Conservation (phyloP, 2,797 vertebrate genomes). For the Myotis vivesi region DNA sequence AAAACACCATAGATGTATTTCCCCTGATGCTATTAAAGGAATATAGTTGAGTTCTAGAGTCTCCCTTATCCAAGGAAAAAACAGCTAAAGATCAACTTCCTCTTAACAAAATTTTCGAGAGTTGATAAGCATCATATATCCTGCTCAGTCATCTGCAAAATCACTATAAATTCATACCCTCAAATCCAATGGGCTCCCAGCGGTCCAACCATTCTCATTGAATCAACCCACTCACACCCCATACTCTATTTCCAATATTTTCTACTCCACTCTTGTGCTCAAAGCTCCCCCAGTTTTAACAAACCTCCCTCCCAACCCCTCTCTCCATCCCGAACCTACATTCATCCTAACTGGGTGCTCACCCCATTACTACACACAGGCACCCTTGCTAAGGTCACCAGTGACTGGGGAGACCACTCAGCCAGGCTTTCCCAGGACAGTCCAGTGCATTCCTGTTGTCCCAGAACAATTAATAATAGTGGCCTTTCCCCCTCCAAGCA, state of each 20-base stretch:
- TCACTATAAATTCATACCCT: background rate
- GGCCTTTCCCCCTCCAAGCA: background rate
- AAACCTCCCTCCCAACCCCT: too few relatives aligned
- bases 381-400: background rate
- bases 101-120: background rate
- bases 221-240: background rate
- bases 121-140: background rate
- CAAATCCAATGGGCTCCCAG: background rate
- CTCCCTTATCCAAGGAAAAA: background rate
- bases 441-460: background rate
- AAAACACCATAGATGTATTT: fast-evolving
- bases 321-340: background rate
- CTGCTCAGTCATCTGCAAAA: background rate
- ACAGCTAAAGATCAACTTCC: background rate
- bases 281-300: background rate
- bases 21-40: background rate
- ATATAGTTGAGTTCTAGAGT: background rate
- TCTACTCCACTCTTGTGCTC: background rate
- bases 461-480: background rate
- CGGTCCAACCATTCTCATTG: fast-evolving
- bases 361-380: background rate
- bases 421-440: background rate
- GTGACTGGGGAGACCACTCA: background rate
- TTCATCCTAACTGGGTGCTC: background rate
- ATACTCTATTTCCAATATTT: background rate